phyloP scores from a whole-genome alignment of 2,113 vertebrate genomes.

The Cygnus buccinator region DNA sequence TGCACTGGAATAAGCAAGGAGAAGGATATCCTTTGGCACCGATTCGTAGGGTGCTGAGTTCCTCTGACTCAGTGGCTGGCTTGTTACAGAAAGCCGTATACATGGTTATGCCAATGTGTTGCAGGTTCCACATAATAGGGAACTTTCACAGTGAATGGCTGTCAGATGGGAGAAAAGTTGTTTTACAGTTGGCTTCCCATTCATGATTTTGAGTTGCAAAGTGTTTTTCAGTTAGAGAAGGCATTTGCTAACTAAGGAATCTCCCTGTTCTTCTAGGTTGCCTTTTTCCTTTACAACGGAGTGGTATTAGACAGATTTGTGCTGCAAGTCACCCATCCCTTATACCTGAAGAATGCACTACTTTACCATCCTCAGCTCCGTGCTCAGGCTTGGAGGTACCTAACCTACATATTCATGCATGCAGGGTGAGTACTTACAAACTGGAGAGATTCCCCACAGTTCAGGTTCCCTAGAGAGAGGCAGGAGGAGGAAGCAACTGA shows the following conservation, averaged over 20 bases:
- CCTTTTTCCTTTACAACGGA: constrained; percentile 94
- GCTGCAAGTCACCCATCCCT: constrained; percentile 92
- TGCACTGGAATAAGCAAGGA: not conserved
- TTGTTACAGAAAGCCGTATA: not conserved
- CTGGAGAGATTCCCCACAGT: not conserved
- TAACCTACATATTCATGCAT: constrained; percentile 98
- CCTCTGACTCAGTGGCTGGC: not conserved
- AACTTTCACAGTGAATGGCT: not conserved
- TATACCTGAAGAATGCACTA: constrained; percentile 89
- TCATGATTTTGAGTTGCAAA: not conserved
- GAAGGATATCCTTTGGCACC: not conserved
- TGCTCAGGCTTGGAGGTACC: constrained; percentile 92
- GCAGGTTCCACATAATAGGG: not conserved
- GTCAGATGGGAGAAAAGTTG: not conserved
- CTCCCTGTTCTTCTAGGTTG: constrained; percentile 78
- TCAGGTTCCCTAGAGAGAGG: not conserved
- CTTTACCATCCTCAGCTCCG: constrained; percentile 94
- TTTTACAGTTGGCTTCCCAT: not conserved
- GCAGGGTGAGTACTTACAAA: constrained; percentile 87
- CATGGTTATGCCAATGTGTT: not conserved
- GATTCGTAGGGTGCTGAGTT: not conserved
- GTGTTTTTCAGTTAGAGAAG: not conserved
- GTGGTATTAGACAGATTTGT: constrained; percentile 89
- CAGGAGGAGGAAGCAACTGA: not conserved
- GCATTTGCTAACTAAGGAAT: constrained; percentile 20